phyloP scores from a whole-genome alignment of 2,888 invertebrate species.

The Pollenia griseotomentosa region DNA sequence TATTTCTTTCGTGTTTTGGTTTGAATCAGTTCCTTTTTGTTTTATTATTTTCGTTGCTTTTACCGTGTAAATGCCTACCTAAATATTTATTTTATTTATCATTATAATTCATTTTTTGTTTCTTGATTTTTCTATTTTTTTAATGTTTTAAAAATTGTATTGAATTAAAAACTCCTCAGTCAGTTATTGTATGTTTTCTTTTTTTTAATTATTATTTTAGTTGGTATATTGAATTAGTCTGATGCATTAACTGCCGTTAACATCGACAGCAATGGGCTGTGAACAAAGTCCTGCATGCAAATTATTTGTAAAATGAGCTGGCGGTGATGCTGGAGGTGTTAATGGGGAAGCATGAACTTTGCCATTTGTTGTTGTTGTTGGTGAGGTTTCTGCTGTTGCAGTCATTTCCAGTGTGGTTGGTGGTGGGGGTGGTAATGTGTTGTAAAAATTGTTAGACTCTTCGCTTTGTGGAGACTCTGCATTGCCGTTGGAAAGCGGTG shows the following conservation, averaged over 20 bases:
- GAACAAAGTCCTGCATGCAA: conserved; percentile 75
- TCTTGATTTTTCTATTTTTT: conserved; percentile 37
- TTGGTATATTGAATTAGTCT: conserved; percentile 42
- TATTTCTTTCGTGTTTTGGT: conserved; percentile 55
- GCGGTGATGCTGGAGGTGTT: conserved; percentile 80
- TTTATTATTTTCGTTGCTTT: conserved; percentile 68
- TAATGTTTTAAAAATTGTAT: conserved; percentile 50
- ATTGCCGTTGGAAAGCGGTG: conserved; percentile 52
- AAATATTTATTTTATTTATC: conserved; percentile 47
- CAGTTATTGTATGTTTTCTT: conserved; percentile 56
- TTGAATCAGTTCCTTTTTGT: conserved; percentile 55
- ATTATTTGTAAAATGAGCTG: conserved; percentile 73
- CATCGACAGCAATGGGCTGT: conserved; percentile 77
- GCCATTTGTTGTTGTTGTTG: conserved; percentile 58
- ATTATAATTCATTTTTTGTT: conserved; percentile 25
- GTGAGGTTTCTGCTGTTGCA: neutral
- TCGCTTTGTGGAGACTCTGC: conserved; percentile 52
- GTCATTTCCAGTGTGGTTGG: conserved; percentile 50
- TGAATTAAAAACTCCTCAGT: conserved; percentile 70
- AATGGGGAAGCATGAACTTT: conserved; percentile 77
- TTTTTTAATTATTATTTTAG: conserved; percentile 35
- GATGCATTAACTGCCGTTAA: conserved; percentile 81
- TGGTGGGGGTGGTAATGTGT: conserved; percentile 63
- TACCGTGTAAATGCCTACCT: conserved; percentile 71
- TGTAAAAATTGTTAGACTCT: conserved; percentile 55